Percentiles rank a stretch among this genome's conserved stretches.
Conservation (phyloP, 2,113 vertebrate genomes). For the Myiagra hebetior region DNA sequence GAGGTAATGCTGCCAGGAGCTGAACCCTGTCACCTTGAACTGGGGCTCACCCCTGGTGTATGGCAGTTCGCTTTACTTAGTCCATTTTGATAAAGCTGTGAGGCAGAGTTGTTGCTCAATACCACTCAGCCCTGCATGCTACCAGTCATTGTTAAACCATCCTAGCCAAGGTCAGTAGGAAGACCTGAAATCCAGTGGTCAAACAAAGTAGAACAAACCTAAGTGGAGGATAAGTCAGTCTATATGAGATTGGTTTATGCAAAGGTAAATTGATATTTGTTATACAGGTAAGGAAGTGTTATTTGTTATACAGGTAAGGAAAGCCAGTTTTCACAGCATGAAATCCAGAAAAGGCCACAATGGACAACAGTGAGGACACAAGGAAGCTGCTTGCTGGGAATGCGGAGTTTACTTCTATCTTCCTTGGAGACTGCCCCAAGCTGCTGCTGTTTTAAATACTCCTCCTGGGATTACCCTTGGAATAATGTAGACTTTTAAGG, state of each 20-base stretch:
- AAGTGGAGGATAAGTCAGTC: neutral
- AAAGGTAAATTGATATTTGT: neutral
- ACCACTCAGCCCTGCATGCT: neutral
- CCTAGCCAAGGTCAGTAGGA: neutral
- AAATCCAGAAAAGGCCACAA: neutral
- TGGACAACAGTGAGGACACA: neutral
- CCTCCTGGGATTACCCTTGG: neutral
- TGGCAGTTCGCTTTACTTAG: neutral
- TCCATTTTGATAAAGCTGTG: neutral
- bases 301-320: neutral
- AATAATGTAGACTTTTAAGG: neutral
- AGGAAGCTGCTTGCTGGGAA: neutral
- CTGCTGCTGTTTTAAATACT: neutral
- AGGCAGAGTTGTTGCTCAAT: neutral
- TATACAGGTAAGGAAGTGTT: neutral
- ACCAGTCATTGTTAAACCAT: neutral
- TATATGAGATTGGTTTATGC: neutral
- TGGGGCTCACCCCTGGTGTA: neutral
- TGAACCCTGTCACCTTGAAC: neutral
- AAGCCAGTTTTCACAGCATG: neutral
- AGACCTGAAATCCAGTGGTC: neutral
- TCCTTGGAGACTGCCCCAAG: neutral
- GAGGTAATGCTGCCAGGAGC: neutral
- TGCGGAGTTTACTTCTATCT: neutral
- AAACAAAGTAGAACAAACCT: neutral